Evolutionary conservation across 2,113 vertebrate species (phyloP).

Genomic region (Suncus etruscus): DNA sequence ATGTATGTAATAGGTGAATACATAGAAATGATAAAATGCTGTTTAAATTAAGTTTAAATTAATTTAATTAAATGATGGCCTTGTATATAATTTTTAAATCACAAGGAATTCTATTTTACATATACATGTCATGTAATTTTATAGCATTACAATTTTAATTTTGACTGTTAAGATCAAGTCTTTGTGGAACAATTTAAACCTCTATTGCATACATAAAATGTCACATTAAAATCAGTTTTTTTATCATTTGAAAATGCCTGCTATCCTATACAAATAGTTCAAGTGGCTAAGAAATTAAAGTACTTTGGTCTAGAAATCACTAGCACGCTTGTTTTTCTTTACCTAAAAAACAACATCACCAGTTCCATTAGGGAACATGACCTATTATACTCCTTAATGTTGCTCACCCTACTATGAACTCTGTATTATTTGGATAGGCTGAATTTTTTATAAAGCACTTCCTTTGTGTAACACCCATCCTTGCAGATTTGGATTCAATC

Average conservation of each 20-base stretch:
- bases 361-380: neutral
- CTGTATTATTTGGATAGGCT: too few species aligned
- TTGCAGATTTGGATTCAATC: too few species aligned
- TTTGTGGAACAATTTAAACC: neutral
- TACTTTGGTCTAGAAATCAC: slow-evolving; percentile 8
- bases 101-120: neutral
- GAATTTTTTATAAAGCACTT: too few species aligned
- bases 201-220: neutral
- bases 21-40: slow-evolving; percentile 25
- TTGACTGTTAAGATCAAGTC: neutral
- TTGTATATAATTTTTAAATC: neutral
- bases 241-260: neutral
- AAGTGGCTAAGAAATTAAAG: neutral
- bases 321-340: neutral
- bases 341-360: neutral
- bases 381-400: neutral
- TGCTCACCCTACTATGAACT: too few species aligned
- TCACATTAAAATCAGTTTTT: neutral
- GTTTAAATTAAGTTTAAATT: neutral
- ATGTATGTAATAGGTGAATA: neutral
- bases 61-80: neutral
- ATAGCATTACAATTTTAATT: neutral
- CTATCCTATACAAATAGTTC: neutral
- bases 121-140: neutral
- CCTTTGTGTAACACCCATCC: too few species aligned